phyloP scores from a whole-genome alignment of 2,113 vertebrate genomes.

The Coracopsis vasa region DNA sequence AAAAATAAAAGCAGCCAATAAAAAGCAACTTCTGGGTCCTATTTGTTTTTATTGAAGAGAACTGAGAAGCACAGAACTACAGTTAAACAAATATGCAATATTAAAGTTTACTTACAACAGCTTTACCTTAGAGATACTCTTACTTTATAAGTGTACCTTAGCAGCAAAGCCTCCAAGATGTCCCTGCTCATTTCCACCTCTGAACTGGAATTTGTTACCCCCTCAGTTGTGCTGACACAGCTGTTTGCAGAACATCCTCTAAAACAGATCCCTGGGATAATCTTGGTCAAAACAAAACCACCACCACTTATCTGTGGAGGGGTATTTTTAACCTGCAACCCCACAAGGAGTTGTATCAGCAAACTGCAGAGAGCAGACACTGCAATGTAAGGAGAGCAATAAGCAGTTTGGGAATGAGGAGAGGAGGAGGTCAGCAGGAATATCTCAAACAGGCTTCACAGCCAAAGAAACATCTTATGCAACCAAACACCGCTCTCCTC shows the following conservation, averaged over 20 bases:
- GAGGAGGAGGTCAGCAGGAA: not conserved
- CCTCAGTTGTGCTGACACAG: not conserved
- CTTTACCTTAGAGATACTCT: not conserved
- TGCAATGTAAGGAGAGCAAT: not conserved
- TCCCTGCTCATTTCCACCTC: not conserved
- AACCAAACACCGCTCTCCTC: not conserved
- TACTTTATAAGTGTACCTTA: not conserved
- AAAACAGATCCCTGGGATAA: not conserved
- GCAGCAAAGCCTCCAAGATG: not conserved
- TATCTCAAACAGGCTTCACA: not conserved
- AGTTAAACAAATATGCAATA: not conserved
- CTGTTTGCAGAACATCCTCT: not conserved
- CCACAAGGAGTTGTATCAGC: conserved; percentile 15
- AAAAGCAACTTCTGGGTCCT: not conserved
- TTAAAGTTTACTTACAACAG: not conserved
- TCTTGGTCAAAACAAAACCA: not conserved
- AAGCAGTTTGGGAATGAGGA: not conserved
- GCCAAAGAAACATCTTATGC: not conserved
- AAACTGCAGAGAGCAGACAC: not conserved
- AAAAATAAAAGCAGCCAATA: not conserved
- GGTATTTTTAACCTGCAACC: conserved; percentile 27
- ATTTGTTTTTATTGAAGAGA: not conserved
- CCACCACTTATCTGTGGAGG: not conserved
- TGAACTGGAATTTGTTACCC: not conserved
- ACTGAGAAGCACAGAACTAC: not conserved